Conservation (phyloP, 2,888 invertebrate species). For the Rhaphigaster nebulosa region DNA sequence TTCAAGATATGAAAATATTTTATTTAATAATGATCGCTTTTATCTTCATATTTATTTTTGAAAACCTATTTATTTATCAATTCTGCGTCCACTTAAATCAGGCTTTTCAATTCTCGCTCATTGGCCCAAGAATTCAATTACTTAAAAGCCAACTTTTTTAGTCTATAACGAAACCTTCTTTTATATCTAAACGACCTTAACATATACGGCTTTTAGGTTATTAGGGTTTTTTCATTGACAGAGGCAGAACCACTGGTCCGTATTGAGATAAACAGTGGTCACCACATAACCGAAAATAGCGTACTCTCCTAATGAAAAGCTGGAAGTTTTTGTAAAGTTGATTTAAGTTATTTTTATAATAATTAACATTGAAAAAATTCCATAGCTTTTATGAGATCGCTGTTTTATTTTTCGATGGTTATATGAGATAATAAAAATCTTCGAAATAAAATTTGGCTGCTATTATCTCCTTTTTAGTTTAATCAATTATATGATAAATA, state of each 20-base stretch:
- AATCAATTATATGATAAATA: no score
- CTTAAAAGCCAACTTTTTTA: not conserved
- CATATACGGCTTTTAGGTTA: constrained; percentile 19
- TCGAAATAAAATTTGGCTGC: no score
- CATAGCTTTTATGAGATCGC: no score
- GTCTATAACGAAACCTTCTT: not conserved
- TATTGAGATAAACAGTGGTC: constrained; percentile 30
- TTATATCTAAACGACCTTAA: constrained; percentile 20
- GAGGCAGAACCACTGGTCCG: not conserved
- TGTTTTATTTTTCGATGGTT: no score
- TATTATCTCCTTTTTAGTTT: no score
- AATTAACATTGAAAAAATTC: no score
- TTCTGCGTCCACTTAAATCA: no score
- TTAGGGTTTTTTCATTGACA: constrained; percentile 30
- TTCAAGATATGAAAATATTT: no score
- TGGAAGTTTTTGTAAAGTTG: not conserved
- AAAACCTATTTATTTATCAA: no score
- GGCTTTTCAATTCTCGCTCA: not conserved
- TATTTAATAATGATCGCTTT: no score
- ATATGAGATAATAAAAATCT: no score
- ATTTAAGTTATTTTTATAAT: not conserved
- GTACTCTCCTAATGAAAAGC: not conserved
- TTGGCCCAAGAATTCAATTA: not conserved
- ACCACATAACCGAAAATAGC: not conserved
- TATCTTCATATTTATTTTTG: no score